Conservation (phyloP, 1,140 invertebrate species). For the Heliconius hewitsoni region DNA sequence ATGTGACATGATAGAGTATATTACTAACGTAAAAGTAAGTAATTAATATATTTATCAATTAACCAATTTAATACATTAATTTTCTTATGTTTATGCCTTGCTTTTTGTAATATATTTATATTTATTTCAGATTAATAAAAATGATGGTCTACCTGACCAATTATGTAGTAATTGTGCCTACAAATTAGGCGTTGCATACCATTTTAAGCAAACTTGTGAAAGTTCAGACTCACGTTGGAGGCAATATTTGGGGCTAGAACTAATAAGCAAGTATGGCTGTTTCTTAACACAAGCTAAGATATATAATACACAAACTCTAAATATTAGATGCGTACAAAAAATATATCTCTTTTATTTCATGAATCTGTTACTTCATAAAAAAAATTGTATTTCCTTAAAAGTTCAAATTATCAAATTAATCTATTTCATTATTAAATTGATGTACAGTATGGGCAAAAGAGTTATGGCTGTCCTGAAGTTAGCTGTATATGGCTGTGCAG, state of each 20-base stretch:
- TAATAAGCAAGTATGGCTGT: constrained; percentile 51
- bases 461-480: no score
- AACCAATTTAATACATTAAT: not conserved
- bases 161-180: constrained; percentile 86
- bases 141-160: constrained; percentile 84
- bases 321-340: not conserved
- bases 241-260: constrained; percentile 82
- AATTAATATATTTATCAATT: not conserved
- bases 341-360: not conserved
- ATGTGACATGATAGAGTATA: constrained; percentile 84
- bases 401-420: no score
- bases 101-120: not conserved
- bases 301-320: not conserved
- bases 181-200: constrained; percentile 84
- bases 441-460: no score
- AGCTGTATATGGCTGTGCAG: no score
- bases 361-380: no score
- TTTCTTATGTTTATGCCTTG: not conserved
- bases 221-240: constrained; percentile 83
- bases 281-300: not conserved
- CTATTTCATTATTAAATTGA: no score
- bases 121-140: constrained; percentile 81
- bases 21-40: constrained; percentile 83
- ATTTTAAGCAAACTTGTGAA: constrained; percentile 86
- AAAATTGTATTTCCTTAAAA: no score